Conservation (phyloP, 2,797 vertebrate genomes). For the Sciurus vulgaris region DNA sequence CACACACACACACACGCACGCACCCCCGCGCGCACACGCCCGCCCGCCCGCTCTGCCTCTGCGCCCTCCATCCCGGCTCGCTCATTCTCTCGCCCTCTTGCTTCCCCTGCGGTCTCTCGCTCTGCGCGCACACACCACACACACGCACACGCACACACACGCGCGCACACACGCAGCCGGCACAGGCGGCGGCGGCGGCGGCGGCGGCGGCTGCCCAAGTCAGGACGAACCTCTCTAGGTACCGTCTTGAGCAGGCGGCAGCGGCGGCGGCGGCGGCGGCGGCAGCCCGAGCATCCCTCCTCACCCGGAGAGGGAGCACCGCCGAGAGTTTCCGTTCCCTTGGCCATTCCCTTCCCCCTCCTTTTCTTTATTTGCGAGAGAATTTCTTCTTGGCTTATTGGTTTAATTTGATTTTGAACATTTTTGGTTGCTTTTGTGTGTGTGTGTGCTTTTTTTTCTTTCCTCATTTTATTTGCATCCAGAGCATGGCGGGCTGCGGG, state of each 20-base stretch:
- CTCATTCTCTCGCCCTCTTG: slow-evolving; percentile 81
- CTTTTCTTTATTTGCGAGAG: slow-evolving; percentile 78
- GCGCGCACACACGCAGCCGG: slow-evolving; percentile 80
- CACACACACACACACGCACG: neutral
- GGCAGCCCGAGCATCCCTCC: slow-evolving; percentile 78
- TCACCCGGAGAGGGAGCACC: slow-evolving; percentile 72
- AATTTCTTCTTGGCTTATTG: slow-evolving; percentile 78
- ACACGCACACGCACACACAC: slow-evolving; percentile 76
- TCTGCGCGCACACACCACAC: slow-evolving; percentile 79
- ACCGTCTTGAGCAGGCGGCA: slow-evolving; percentile 76
- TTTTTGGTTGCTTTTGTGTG: slow-evolving; percentile 80
- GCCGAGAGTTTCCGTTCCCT: slow-evolving; percentile 80
- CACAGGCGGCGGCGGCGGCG: slow-evolving; percentile 73
- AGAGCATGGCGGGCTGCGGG: slow-evolving; percentile 94
- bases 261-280: slow-evolving; percentile 63
- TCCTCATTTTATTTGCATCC: slow-evolving; percentile 84
- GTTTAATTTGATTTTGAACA: slow-evolving; percentile 80
- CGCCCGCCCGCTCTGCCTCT: slow-evolving; percentile 74
- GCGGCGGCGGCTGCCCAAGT: slow-evolving; percentile 84
- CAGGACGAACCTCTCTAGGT: slow-evolving; percentile 83
- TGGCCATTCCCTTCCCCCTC: slow-evolving; percentile 78
- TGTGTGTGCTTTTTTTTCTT: slow-evolving; percentile 61
- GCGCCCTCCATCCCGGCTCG: slow-evolving; percentile 79
- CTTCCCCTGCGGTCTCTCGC: slow-evolving; percentile 81
- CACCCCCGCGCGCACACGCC: slow-evolving; percentile 70